These are phyloP conservation scores for Mus minutoides DNA, from an alignment of 2,797 vertebrate genomes.

Conservation along the genomic window DNA sequence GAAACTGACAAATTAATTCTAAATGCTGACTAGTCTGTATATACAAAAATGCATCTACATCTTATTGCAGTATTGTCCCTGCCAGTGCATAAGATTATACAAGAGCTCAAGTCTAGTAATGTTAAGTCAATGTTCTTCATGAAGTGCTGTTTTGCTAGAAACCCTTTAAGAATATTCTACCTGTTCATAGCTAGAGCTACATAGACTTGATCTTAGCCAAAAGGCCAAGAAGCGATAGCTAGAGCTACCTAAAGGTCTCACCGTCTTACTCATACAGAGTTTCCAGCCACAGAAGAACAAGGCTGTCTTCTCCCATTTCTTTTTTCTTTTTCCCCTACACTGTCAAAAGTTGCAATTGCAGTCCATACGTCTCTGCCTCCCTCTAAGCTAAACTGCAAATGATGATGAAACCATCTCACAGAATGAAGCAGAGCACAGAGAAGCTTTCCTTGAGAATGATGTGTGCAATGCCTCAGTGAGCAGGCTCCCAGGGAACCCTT, in stretches of 20 bases:
- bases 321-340: conserved; percentile 7
- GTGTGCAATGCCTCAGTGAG: background rate
- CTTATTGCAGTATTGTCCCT: background rate
- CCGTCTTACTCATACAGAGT: background rate
- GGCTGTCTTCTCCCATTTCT: background rate
- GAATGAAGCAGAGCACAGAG: conserved; percentile 22
- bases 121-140: background rate
- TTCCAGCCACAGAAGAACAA: background rate
- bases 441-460: background rate
- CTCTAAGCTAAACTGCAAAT: background rate
- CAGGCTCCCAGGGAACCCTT: background rate
- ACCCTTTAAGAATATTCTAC: background rate
- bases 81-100: background rate
- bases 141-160: background rate
- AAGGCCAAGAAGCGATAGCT: too few relatives aligned
- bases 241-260: background rate
- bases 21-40: conserved; percentile 16
- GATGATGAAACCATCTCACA: background rate
- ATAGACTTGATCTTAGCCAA: too few relatives aligned
- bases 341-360: conserved; percentile 13
- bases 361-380: background rate
- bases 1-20: conserved; percentile 36
- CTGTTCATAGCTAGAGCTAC: background rate
- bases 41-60: conserved; percentile 7
- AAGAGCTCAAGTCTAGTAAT: background rate